Evolutionary conservation across 2,797 vertebrate genomes (phyloP).

Genomic region (Chelonia mydas): DNA sequence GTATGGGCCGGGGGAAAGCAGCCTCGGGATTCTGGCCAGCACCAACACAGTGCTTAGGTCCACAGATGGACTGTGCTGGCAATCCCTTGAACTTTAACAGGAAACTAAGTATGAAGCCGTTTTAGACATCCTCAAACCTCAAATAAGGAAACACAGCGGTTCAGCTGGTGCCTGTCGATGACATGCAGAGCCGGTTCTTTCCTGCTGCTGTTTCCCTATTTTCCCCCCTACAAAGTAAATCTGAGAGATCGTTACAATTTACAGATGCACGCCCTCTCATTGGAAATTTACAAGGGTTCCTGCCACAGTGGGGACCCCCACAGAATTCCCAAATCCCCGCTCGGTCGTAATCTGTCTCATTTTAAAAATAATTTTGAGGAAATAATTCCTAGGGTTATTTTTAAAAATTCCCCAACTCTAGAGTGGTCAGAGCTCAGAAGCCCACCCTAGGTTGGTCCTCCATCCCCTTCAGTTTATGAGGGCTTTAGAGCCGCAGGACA

Average conservation of each 20-base stretch:
- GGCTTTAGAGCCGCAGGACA: background rate
- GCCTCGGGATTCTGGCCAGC: background rate
- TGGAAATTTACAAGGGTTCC: background rate
- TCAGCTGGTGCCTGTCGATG: background rate
- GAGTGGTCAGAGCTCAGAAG: background rate
- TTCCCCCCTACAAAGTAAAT: background rate
- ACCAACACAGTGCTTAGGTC: background rate
- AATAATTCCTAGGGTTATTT: background rate
- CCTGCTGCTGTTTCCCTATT: background rate
- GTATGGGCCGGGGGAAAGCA: background rate
- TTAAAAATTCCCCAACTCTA: background rate
- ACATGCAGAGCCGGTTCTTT: background rate
- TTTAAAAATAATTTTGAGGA: background rate
- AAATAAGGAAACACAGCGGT: background rate
- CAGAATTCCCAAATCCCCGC: background rate
- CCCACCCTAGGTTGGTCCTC: background rate
- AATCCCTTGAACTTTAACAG: background rate
- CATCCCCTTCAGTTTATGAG: background rate
- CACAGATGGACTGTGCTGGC: no score
- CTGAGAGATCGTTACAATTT: background rate
- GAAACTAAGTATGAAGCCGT: background rate
- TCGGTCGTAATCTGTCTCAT: no score
- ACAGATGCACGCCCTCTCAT: fast-evolving
- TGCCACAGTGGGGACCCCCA: background rate
- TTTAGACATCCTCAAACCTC: slow-evolving; percentile 56